Conservation (phyloP, 2,888 invertebrate species). For the Caenorhabditis drosophilae region DNA sequence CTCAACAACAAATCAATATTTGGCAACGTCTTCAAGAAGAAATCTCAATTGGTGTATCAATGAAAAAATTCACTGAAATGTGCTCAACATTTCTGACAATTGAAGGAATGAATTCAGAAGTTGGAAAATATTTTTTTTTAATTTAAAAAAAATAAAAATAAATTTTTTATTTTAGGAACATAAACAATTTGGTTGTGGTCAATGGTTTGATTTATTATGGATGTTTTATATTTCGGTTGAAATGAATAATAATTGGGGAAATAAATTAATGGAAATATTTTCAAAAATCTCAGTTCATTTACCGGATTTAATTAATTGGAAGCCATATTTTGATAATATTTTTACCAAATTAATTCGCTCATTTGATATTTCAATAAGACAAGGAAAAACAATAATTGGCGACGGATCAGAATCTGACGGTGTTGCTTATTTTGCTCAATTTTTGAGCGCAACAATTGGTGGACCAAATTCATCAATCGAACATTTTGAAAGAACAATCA, state of each 20-base stretch:
- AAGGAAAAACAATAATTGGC: conserved; percentile 33
- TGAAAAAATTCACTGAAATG: conserved; percentile 5
- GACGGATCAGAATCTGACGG: conserved; percentile 12
- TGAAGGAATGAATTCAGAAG: conserved; percentile 29
- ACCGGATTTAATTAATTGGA: conserved; percentile 32
- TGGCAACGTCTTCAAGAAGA: conserved; percentile 15
- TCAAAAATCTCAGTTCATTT: conserved; percentile 7
- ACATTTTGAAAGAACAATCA: conserved; percentile 40
- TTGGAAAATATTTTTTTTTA: conserved; percentile 1
- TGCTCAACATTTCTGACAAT: conserved; percentile 16
- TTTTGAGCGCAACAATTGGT: conserved; percentile 20
- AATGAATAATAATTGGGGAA: conserved; percentile 44
- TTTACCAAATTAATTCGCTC: conserved; percentile 43
- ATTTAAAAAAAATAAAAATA: neutral
- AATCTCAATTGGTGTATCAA: conserved; percentile 1
- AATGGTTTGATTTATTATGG: conserved; percentile 43
- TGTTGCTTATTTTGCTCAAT: conserved; percentile 5
- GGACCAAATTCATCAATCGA: conserved; percentile 31
- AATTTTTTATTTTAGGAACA: conserved; percentile 23
- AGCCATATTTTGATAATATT: conserved; percentile 33
- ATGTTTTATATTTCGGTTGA: conserved; percentile 38
- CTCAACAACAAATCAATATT: conserved; percentile 15
- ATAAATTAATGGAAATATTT: conserved; percentile 23
- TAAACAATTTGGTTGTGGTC: conserved; percentile 18
- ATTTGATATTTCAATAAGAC: conserved; percentile 35